Evolutionary conservation across 2,888 invertebrate genomes (phyloP), one percentile per base, ranked within the genome.

Genomic region (Conistra vaccinii): DNA sequence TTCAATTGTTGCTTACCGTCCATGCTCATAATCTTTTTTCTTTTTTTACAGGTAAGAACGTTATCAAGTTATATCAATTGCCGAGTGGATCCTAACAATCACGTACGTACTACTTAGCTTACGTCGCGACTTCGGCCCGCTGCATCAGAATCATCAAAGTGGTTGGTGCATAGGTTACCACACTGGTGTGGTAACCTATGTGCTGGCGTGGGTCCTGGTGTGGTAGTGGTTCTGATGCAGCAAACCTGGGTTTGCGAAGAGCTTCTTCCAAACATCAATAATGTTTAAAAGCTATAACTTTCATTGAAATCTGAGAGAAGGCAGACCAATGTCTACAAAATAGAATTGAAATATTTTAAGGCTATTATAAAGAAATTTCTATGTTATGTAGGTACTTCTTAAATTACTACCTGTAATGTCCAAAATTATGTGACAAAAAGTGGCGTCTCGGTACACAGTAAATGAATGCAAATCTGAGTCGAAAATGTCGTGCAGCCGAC

Each of bases 401-500:
- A 10, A 68, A 58, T 23, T 26, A 1, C 12, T 26, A 23, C 7
- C 32, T 23, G 20, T 2, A 58, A 57, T 57, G n/a, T n/a, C 32
- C 35, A 72, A 72, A 71, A 23, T 58, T 20, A 73, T 55, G 29
- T 65, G 65, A 66, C 63, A 76, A 73, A 76, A 71, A 76, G 23
- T 81, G 66, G 75, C 69, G 80, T 78, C 78, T 84, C 70, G 14
- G 73, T 80, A 77, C 80, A 75, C 78, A 79, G 82, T 77, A 88
- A 87, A 81, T 86, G 78, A 87, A 92, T 92, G 89, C 88, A 90
- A 92, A 93, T 92, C 84, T 83, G 84, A 90, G 87, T 90, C 91
- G 91, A 92, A 94, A 92, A 92, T 92, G 91, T 93, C 92, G 91
- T 91, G 92, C 89, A 89, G 85, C 80, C 86, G 73, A 91, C 91